Conservation (phyloP, 1,140 invertebrate species). For the Trichonephila clavipes region DNA sequence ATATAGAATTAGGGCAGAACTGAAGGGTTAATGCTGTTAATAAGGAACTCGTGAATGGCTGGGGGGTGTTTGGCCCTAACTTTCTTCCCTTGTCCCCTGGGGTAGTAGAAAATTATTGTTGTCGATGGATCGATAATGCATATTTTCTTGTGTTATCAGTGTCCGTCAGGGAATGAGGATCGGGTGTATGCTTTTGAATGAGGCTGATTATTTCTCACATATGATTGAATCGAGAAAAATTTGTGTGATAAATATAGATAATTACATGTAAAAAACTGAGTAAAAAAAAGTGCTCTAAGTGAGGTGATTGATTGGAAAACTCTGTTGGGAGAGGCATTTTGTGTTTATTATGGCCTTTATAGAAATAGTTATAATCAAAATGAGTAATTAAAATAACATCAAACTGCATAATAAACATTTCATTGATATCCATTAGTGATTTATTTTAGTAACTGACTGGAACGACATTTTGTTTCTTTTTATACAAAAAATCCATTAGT, state of each 20-base stretch:
- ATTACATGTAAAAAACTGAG: background rate
- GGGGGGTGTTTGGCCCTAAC: background rate
- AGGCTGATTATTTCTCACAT: background rate
- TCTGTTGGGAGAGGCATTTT: background rate
- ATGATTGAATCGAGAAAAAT: background rate
- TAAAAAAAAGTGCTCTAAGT: background rate
- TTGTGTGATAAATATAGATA: background rate
- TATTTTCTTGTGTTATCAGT: background rate
- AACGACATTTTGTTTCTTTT: too few species aligned
- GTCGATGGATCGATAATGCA: background rate
- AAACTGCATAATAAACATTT: too few species aligned
- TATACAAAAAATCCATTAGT: too few species aligned
- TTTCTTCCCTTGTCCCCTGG: background rate
- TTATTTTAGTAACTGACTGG: too few species aligned
- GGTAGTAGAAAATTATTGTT: background rate
- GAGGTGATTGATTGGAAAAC: background rate
- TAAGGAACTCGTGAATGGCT: background rate
- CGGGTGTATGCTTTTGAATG: background rate
- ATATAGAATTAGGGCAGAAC: conserved; percentile 46
- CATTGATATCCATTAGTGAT: too few species aligned
- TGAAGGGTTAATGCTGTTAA: conserved; percentile 31
- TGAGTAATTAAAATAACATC: too few species aligned
- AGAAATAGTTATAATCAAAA: too few species aligned
- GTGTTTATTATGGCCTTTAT: too few species aligned
- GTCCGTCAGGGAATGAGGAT: background rate